Evolutionary conservation across 2,888 invertebrate genomes (phyloP), one percentile per base, ranked within the genome.

Genomic region (Venustoraphidia nigricollis): DNA sequence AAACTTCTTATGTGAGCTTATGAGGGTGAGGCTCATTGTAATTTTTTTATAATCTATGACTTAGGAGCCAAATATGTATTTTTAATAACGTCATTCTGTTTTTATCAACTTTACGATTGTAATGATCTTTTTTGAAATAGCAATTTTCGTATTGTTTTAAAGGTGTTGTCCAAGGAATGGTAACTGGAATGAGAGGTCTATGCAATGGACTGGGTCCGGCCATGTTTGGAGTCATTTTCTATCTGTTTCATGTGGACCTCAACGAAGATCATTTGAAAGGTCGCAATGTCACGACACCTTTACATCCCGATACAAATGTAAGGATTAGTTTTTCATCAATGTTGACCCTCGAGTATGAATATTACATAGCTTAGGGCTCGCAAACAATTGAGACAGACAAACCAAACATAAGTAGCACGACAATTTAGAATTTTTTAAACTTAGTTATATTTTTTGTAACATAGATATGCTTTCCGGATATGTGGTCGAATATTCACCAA

Each of bases 121-220:
- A 14, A 6, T 40, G 14, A 13, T 36, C 13, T 44, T 36, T 40
- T 49, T 45, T n/a, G n/a, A 1, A 38, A 40, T 45, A 14, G n/a
- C 39, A 10, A 35, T 38, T 38, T 38, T 11, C 13, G 8, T 8
- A 5, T 40, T 41, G 10, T 39, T 40, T 10, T 44, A 36, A 54
- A 76, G 77, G 88, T 50, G 80, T 91, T 36, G 90, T 90, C 51
- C 94, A 95, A 70, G 97, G 98, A 53, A 93, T 99, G 81, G 92
- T 99, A 45, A 98, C 98, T 0, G 98, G 98, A 10, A 96, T 98
- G 76, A 75, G 97, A 53, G 97, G 98, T 1, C 77, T 98, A 45
- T 98, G 98, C 64, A 95, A 96, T 64, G 97, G 97, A 11, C 76
- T 98, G 45, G 98, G 98, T 0, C 98, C 98, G 0, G 98, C 98